Evolutionary conservation across 2,888 invertebrate species (phyloP), one percentile per base, ranked within the genome.

Genomic region (Synanthedon myopaeformis): DNA sequence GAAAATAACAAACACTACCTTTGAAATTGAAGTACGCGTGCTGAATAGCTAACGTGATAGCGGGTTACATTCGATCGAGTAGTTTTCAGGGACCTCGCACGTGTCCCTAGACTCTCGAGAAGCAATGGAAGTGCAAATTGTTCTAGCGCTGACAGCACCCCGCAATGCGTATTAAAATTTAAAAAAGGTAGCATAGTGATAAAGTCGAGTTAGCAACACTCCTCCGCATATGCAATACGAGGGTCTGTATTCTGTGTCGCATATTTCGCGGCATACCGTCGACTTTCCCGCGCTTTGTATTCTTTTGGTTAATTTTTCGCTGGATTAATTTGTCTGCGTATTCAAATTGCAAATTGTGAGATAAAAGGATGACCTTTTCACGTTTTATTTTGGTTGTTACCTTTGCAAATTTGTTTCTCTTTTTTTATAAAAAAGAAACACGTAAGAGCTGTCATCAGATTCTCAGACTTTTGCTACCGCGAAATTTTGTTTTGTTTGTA

Each of bases 291-390:
- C 64, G 66, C 71, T 75, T 76, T 77, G 74, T 79, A 72, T 78
- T 75, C 73, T 77, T 79, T 82, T 72, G 74, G 69, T 74, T 74
- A 76, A 73, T 79, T 84, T 82, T 83, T 80, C 73, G 70, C 69
- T 61, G 79, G 79, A 82, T 83, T 83, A 80, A 83, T 84, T 82
- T 84, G 83, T 82, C 82, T 82, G 79, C 78, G 83, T 78, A 84
- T 85, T 81, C 82, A 83, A 83, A 86, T 82, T 80, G 79, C 82
- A 80, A 80, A 83, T 83, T 79, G 75, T 73, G 79, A 76, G 73
- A 81, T 81, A 78, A 79, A 81, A 74, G 77, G 70, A 71, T 77
- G 72, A 76, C 76, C 77, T 76, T 79, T 79, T 75, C 69, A 67
- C 63, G 67, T 72, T 69, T 72, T 67, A 66, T 49, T 63, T 62